Conservation (phyloP, 1,140 invertebrate species). For the Meloidogyne chitwoodi region DNA sequence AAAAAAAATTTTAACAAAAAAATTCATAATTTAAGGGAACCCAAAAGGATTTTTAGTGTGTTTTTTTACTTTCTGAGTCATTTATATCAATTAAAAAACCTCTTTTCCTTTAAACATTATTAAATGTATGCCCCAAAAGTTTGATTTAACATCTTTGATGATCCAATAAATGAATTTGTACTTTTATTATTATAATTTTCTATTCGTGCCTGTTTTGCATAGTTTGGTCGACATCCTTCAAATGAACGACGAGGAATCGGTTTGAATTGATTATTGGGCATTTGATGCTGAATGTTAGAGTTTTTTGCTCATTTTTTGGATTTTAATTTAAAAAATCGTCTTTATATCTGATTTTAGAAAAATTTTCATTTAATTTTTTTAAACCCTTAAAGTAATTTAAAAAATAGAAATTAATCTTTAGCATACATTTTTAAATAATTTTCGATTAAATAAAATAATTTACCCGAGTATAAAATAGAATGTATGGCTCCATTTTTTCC, state of each 20-base stretch:
- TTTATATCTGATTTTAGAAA: neutral
- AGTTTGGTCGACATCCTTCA: neutral
- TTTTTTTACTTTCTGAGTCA: too few species aligned
- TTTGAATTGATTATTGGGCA: neutral
- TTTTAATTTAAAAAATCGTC: neutral
- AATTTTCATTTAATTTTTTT: neutral
- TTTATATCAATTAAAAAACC: too few species aligned
- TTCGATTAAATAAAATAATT: neutral
- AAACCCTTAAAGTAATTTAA: too few species aligned
- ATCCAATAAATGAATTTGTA: neutral
- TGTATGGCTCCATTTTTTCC: slow-evolving; percentile 27
- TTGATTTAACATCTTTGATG: slow-evolving; percentile 7
- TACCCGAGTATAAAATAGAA: slow-evolving; percentile 28
- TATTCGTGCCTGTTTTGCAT: slow-evolving; percentile 1
- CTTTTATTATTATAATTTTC: neutral
- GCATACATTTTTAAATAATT: too few species aligned
- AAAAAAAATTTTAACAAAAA: neutral
- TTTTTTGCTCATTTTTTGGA: neutral
- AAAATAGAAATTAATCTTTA: too few species aligned
- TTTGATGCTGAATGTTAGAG: neutral
- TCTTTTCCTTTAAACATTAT: neutral
- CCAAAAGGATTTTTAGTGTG: too few species aligned
- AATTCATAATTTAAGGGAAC: neutral
- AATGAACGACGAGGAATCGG: neutral
- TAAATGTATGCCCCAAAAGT: slow-evolving; percentile 6